phyloP scores from a whole-genome alignment of 2,797 vertebrate species.

The Nothura maculosa region DNA sequence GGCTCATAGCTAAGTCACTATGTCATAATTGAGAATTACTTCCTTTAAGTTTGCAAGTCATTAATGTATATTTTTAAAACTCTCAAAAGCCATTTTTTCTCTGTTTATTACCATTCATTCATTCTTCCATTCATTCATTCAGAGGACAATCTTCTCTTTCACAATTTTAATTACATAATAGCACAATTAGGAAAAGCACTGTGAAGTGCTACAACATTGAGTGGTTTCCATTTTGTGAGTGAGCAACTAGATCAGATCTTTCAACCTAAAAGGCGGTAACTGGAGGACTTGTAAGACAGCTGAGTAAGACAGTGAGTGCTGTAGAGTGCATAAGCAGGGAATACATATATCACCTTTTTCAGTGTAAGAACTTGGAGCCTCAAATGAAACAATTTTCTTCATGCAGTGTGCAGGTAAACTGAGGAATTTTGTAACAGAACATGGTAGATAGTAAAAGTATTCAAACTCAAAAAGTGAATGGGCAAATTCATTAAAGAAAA shows the following conservation, averaged over 20 bases:
- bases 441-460: not conserved
- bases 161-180: not conserved
- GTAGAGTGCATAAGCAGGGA: not conserved
- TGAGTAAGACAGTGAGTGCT: not conserved
- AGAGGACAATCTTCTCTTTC: not conserved
- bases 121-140: not conserved
- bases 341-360: not conserved
- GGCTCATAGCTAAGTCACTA: not conserved
- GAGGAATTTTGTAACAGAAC: not conserved
- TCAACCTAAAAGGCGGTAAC: not conserved
- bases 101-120: not conserved
- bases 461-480: conserved; percentile 7
- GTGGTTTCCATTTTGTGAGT: not conserved
- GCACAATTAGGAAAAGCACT: not conserved
- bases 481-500: conserved; percentile 24
- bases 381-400: not conserved
- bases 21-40: not conserved
- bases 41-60: not conserved
- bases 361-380: not conserved
- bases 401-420: not conserved
- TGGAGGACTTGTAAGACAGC: not conserved
- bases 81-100: not conserved
- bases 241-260: not conserved
- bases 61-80: not conserved
- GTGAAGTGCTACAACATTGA: not conserved